A percentile compares a stretch with the other conserved stretches of the same genome.
Conservation (phyloP, 1,140 invertebrate species). For the Teleogryllus occipitalis region DNA sequence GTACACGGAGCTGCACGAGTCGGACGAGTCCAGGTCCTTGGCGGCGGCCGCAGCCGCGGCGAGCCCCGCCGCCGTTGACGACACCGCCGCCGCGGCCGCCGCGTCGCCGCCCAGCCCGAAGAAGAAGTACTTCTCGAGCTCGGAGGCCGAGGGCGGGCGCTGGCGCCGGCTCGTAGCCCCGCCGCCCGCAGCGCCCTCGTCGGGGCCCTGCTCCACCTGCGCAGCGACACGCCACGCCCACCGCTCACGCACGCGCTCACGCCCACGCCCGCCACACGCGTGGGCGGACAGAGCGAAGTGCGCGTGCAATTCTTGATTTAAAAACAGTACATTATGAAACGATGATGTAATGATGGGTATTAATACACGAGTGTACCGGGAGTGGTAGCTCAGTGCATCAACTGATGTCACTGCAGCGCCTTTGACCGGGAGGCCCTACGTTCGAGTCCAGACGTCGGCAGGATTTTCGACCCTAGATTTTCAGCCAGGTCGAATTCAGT, state of each 20-base stretch:
- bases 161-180: conserved; percentile 35
- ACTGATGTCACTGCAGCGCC: too few relatives aligned
- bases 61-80: conserved; percentile 27
- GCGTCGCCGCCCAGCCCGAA: conserved; percentile 60
- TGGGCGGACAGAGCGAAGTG: too few relatives aligned
- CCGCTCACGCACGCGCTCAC: conserved; percentile 68
- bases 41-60: conserved; percentile 46
- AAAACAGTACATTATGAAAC: too few relatives aligned
- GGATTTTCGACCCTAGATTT: too few relatives aligned
- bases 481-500: too few relatives aligned
- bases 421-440: too few relatives aligned
- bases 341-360: too few relatives aligned
- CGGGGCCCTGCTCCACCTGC: conserved; percentile 9
- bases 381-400: too few relatives aligned
- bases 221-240: conserved; percentile 75
- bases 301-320: too few relatives aligned
- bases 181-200: background rate
- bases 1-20: conserved; percentile 73
- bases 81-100: conserved; percentile 45
- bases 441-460: too few relatives aligned
- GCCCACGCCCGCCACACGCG: too few relatives aligned
- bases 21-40: conserved; percentile 54
- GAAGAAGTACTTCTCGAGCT: conserved; percentile 87
- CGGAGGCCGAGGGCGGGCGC: conserved; percentile 62
- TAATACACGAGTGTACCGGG: too few relatives aligned